Percentiles rank a stretch among this genome's conserved stretches.
These are phyloP conservation scores for Emydura subglobosa DNA, from an alignment of 2,113 vertebrate species.

Conservation along the genomic window DNA sequence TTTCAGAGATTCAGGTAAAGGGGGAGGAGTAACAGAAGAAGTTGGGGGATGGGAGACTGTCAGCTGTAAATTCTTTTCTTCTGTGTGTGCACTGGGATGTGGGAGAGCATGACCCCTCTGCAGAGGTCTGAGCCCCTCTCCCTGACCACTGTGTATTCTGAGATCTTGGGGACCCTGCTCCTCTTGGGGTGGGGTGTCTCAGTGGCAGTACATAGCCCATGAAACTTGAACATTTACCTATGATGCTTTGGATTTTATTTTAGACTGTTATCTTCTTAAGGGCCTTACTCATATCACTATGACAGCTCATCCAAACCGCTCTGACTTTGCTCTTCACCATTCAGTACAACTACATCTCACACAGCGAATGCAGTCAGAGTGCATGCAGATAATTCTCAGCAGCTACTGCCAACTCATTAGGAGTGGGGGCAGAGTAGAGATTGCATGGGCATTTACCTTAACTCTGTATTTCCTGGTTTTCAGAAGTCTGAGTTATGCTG, in stretches of 20 bases:
- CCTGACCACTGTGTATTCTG: neutral
- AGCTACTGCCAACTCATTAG: neutral
- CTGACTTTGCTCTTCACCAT: neutral
- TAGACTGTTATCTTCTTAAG: too few species aligned
- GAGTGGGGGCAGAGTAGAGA: neutral
- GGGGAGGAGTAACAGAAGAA: neutral
- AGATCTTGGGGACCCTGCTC: neutral
- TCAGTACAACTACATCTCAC: neutral
- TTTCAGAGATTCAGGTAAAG: neutral
- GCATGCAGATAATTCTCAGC: neutral
- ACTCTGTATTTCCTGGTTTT: neutral
- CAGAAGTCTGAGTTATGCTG: neutral
- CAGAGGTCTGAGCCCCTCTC: too few species aligned
- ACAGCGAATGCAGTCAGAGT: neutral
- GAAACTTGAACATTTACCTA: neutral
- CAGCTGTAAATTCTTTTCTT: neutral
- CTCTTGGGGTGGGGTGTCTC: neutral
- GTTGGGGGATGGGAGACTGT: neutral
- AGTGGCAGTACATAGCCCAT: neutral
- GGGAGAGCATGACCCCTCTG: neutral
- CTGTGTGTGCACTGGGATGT: neutral
- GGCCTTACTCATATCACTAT: neutral
- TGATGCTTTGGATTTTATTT: neutral
- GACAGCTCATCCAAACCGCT: too few species aligned
- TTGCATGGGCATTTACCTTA: neutral